A percentile compares a stretch with the other conserved stretches of the same genome.
Evolutionary conservation across 2,113 vertebrate genomes (phyloP).

Genomic region (Pelecanus crispus): DNA sequence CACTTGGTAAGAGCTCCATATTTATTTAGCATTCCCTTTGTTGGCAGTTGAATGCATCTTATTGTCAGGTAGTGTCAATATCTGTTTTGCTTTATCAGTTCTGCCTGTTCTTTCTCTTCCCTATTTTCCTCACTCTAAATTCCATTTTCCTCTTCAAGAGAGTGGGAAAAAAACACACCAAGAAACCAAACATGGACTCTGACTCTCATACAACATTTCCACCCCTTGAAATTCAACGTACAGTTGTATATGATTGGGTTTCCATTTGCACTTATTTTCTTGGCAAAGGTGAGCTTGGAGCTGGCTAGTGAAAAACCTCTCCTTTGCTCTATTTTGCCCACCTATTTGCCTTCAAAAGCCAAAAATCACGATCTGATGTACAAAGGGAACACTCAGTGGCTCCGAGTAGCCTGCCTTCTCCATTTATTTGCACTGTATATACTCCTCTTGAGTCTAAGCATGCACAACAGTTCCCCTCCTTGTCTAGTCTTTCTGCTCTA

Average conservation of each 20-base stretch:
- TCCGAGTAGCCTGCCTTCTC: not conserved
- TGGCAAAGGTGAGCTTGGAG: not conserved
- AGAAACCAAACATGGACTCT: not conserved
- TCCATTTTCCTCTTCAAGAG: not conserved
- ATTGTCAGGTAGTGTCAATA: not conserved
- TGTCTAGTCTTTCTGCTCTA: not conserved
- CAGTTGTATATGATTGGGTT: not conserved
- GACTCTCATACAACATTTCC: not conserved
- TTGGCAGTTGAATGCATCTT: not conserved
- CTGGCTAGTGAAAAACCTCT: not conserved
- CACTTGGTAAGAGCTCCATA: not conserved
- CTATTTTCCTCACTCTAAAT: not conserved
- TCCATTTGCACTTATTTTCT: not conserved
- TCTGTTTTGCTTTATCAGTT: not conserved
- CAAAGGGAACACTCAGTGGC: not conserved
- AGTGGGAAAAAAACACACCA: not conserved
- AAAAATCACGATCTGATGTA: conserved; percentile 26
- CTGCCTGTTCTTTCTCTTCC: not conserved
- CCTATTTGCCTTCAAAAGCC: not conserved
- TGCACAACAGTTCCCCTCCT: not conserved
- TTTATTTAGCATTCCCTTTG: not conserved
- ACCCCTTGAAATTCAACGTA: not conserved
- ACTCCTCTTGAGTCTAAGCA: not conserved
- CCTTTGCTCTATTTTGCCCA: not conserved
- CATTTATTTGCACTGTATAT: not conserved